phyloP scores from a whole-genome alignment of 2,797 vertebrate species.

The Poecilia velifera region DNA sequence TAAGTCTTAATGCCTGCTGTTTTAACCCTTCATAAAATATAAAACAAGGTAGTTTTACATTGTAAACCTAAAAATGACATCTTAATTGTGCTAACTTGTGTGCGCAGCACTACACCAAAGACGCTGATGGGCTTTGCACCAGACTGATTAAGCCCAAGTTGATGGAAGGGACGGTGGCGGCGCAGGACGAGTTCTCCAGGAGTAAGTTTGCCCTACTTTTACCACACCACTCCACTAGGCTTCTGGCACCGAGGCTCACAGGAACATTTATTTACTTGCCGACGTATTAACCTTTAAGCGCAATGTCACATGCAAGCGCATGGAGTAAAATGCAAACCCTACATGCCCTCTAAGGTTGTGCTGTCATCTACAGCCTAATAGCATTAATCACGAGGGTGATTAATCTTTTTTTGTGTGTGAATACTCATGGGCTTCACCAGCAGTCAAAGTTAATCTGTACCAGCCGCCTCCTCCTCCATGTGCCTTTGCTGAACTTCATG shows the following conservation, averaged over 20 bases:
- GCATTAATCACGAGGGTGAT: conserved; percentile 56
- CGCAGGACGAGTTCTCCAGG: conserved; percentile 95
- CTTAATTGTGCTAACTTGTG: conserved; percentile 1
- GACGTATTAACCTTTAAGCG: conserved; percentile 32
- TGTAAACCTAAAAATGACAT: background rate
- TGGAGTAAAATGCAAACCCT: conserved; percentile 16
- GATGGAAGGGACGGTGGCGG: conserved; percentile 97
- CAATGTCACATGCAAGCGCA: conserved; percentile 7
- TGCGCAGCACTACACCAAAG: conserved; percentile 94
- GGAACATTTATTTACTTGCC: conserved; percentile 33
- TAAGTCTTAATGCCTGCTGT: background rate
- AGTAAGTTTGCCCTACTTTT: conserved; percentile 80
- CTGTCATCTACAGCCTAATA: conserved; percentile 42
- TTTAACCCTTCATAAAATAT: background rate
- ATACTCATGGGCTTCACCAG: conserved; percentile 41
- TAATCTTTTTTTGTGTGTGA: conserved; percentile 51
- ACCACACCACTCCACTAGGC: conserved; percentile 46
- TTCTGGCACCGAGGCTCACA: conserved; percentile 25
- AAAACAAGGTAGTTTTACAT: background rate
- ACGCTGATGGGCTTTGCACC: conserved; percentile 95
- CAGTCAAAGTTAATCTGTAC: conserved; percentile 54
- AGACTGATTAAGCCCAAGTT: conserved; percentile 95
- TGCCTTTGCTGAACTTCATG: conserved; percentile 6
- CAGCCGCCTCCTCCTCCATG: conserved; percentile 15
- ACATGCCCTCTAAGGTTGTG: conserved; percentile 6